Conservation (phyloP, 2,113 vertebrate genomes). For the Hiodon alosoides region DNA sequence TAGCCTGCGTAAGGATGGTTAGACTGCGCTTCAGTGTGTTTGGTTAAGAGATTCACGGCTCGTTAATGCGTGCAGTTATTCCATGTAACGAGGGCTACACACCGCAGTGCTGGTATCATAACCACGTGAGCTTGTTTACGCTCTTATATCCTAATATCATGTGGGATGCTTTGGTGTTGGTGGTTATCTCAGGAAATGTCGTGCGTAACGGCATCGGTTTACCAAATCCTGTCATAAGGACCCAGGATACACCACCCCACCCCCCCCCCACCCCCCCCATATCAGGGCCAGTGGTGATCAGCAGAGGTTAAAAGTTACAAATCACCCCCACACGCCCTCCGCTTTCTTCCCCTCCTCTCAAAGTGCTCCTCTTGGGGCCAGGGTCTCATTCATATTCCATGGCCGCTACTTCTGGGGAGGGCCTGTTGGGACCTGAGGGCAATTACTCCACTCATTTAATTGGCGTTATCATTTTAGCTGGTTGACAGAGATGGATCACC, state of each 20-base stretch:
- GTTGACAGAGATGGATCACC: conserved; percentile 88
- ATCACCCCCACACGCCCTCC: conserved; percentile 49
- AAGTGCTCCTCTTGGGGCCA: conserved; percentile 41
- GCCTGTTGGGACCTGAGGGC: conserved; percentile 69
- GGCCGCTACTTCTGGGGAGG: conserved; percentile 62
- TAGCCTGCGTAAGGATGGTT: too few species aligned
- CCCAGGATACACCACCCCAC: conserved; percentile 37
- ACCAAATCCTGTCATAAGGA: conserved; percentile 53
- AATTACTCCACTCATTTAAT: conserved; percentile 89
- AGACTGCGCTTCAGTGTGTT: background rate
- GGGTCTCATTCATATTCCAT: conserved; percentile 69
- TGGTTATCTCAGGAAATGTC: conserved; percentile 16
- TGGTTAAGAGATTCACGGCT: background rate
- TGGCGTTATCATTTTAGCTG: conserved; percentile 89
- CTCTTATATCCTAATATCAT: background rate
- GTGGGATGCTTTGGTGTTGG: background rate
- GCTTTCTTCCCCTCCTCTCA: conserved; percentile 34
- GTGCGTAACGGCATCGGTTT: conserved; percentile 34
- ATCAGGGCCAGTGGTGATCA: conserved; percentile 64
- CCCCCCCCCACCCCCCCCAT: conserved; percentile 37
- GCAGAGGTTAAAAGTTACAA: conserved; percentile 74
- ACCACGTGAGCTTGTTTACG: background rate
- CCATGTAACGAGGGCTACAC: background rate
- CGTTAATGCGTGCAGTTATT: background rate
- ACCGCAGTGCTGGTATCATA: background rate